phyloP scores from a whole-genome alignment of 1,140 invertebrate genomes.

The Sarcophaga peregrina region DNA sequence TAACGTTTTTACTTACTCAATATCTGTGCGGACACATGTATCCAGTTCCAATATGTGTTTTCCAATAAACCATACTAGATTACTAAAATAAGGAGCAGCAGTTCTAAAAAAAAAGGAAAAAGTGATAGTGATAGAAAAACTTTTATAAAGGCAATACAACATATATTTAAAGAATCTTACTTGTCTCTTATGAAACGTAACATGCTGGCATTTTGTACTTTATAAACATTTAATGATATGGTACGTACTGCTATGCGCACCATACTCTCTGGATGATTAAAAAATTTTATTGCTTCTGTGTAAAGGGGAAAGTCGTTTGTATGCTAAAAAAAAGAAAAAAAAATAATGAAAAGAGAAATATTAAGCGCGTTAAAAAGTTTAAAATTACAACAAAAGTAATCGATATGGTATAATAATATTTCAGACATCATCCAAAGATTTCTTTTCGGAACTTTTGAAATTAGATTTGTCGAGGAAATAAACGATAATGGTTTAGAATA shows the following conservation, averaged over 20 bases:
- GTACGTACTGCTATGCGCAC: conserved; percentile 98
- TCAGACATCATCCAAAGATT: no score
- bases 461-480: no score
- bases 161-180: conserved; percentile 57
- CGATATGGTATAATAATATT: no score
- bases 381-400: no score
- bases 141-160: conserved; percentile 20
- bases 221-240: conserved; percentile 96
- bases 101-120: conserved; percentile 72
- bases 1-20: conserved; percentile 78
- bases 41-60: conserved; percentile 98
- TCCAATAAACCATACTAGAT: conserved; percentile 99
- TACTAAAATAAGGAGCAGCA: conserved; percentile 97
- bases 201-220: conserved; percentile 96
- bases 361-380: no score
- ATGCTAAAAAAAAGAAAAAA: conserved; percentile 74
- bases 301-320: conserved; percentile 99
- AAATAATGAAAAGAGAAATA: conserved; percentile 71
- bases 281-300: conserved; percentile 99
- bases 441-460: no score
- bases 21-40: conserved; percentile 92
- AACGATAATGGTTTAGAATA: no score
- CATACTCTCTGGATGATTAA: conserved; percentile 99
- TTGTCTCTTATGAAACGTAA: conserved; percentile 92
- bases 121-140: conserved; percentile 27